Evolutionary conservation across 2,888 invertebrate genomes (phyloP).

Genomic region (Caenorhabditis sp.): DNA sequence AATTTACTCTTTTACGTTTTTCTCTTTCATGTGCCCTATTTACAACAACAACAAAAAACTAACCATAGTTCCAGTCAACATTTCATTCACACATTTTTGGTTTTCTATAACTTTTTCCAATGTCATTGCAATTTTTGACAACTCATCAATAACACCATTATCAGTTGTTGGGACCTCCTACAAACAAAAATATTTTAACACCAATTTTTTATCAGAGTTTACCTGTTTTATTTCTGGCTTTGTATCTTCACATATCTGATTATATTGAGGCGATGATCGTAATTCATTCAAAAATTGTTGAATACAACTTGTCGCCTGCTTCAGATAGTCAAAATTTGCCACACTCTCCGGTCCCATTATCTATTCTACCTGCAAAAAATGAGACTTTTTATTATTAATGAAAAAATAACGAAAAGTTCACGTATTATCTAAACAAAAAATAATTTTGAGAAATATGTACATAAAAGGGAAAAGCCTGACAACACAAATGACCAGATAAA

Average conservation of each 20-base stretch:
- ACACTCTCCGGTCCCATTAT: slow-evolving; percentile 8
- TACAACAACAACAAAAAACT: no score
- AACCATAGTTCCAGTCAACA: slow-evolving; percentile 28
- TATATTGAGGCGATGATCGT: background rate
- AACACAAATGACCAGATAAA: background rate
- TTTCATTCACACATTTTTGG: slow-evolving; percentile 15
- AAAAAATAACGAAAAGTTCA: background rate
- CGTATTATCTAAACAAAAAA: no score
- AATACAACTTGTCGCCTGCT: slow-evolving; percentile 8
- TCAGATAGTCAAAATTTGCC: slow-evolving; percentile 5
- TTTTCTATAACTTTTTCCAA: slow-evolving; percentile 23
- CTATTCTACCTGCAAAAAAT: slow-evolving; percentile 1
- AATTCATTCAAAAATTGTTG: slow-evolving; percentile 9
- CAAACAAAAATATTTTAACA: background rate
- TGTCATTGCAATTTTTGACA: slow-evolving; percentile 15
- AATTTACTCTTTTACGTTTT: no score
- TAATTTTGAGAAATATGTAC: no score
- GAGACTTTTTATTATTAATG: background rate
- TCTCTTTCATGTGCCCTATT: no score
- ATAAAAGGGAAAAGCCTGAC: no score
- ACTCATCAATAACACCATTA: slow-evolving; percentile 11
- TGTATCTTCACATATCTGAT: background rate
- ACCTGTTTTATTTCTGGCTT: background rate
- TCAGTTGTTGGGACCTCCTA: background rate
- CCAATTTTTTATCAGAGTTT: background rate